These are phyloP conservation scores for Bombus superbus DNA, from an alignment of 1,140 invertebrate species.

Conservation along the genomic window DNA sequence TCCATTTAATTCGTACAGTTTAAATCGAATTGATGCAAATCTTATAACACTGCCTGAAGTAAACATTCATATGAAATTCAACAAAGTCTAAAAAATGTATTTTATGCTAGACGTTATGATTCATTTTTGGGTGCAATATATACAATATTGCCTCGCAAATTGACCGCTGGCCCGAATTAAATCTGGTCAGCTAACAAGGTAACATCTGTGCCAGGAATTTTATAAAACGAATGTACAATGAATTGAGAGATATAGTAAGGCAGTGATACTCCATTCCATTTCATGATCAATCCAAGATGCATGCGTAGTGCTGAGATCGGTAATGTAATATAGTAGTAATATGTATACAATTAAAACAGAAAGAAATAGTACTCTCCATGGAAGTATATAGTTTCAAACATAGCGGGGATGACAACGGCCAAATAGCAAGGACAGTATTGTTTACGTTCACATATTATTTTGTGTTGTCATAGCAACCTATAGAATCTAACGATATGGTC, in stretches of 20 bases:
- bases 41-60: background rate
- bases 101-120: background rate
- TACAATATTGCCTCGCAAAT: background rate
- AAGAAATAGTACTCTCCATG: no score
- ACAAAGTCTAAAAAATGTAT: background rate
- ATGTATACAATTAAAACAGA: no score
- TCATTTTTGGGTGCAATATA: background rate
- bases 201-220: background rate
- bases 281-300: no score
- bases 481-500: background rate
- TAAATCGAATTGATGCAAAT: no score
- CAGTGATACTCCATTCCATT: no score
- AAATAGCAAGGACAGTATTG: background rate
- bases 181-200: background rate
- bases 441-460: background rate
- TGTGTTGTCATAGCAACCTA: conserved; percentile 14
- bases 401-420: background rate
- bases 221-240: background rate
- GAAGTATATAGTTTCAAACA: no score
- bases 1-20: no score
- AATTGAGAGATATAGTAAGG: background rate
- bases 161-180: background rate
- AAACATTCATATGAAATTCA: background rate
- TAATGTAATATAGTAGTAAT: no score
- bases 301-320: no score